Base-by-base conservation (phyloP, 2,888 invertebrate species). In the Rotaria macrura region DNA sequence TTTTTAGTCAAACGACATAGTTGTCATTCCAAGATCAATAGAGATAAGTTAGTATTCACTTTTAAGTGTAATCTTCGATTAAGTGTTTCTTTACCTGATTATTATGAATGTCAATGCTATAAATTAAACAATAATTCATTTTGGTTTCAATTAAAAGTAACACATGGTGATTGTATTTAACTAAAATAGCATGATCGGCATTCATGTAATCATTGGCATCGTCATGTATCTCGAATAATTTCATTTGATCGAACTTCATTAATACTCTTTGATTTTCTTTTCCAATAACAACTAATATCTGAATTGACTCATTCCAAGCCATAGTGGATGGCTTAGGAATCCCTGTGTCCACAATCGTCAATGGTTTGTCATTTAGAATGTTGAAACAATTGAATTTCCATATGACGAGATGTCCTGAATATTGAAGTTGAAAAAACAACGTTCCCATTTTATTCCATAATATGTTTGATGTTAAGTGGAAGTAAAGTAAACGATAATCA, bases 111-210 rank as follows among this genome's bases (percentile, higher is more conserved):
- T 4, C 1, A 29, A 57, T 57, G 2, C 6, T 17, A 74, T 74
- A 74, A 74, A 38, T 74, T 4, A 74, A 25, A 40, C 74, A 74
- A 74, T 74, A 74, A 74, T 74, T 74, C 40, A 74, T 74, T 74
- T 74, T 74, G 20, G 23, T 40, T 74, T 74, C 74, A 40, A 74
- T 40, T 38, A 74, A 40, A 7, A 74, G 12, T 23, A 25, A 40
- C 2, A 20, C 7, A n/a, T 74, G 17, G 5, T 40, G 10, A 74
- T 40, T 74, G 1, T 7, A 23, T 40, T 74, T 23, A n/a, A 40
- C 40, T 40, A 74, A 25, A 20, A 23, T 7, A 6, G 40, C 20
- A 74, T 40, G 40, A 40, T 74, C 74, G 7, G 74, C 40, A 40
- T 74, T 74, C 74, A 74, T 74, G 23, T 40, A 40, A 74, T 74